Evolutionary conservation across 2,797 vertebrate species (phyloP).

Genomic region (Pipistrellus pygmaeus): DNA sequence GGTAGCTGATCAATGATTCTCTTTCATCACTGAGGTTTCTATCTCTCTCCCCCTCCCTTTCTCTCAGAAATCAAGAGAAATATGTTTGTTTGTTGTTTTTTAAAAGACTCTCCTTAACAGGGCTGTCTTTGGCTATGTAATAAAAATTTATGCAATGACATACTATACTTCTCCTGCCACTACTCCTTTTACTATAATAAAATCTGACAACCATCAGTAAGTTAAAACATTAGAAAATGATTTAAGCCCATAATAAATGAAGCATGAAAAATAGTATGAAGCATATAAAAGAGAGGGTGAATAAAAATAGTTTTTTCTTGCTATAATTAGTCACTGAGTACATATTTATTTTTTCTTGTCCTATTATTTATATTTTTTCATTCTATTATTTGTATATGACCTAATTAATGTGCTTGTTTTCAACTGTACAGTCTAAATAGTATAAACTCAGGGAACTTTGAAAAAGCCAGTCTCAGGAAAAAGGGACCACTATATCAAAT

Average conservation of each 20-base stretch:
- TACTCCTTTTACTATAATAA: neutral
- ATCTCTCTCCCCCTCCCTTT: too few relatives aligned
- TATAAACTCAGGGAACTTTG: constrained; percentile 1
- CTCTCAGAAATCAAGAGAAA: too few relatives aligned
- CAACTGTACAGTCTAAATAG: neutral
- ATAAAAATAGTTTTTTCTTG: neutral
- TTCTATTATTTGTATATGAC: neutral
- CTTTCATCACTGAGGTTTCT: too few relatives aligned
- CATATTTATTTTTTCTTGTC: neutral
- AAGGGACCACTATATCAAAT: neutral
- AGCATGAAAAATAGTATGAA: neutral
- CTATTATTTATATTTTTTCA: neutral
- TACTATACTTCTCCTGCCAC: neutral
- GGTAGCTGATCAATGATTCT: too few relatives aligned
- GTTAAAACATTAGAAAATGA: neutral
- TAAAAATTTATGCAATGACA: neutral
- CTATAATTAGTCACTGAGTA: neutral
- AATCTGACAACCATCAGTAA: neutral
- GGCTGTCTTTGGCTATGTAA: neutral
- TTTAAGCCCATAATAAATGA: neutral
- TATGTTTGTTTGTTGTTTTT: too few relatives aligned
- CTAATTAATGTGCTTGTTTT: neutral
- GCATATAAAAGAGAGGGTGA: neutral
- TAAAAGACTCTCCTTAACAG: neutral
- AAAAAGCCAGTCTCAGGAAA: neutral